Percentiles rank a stretch among this genome's conserved stretches.
phyloP scores from a whole-genome alignment of 2,797 vertebrate species.

The Setipinna tenuifilis region DNA sequence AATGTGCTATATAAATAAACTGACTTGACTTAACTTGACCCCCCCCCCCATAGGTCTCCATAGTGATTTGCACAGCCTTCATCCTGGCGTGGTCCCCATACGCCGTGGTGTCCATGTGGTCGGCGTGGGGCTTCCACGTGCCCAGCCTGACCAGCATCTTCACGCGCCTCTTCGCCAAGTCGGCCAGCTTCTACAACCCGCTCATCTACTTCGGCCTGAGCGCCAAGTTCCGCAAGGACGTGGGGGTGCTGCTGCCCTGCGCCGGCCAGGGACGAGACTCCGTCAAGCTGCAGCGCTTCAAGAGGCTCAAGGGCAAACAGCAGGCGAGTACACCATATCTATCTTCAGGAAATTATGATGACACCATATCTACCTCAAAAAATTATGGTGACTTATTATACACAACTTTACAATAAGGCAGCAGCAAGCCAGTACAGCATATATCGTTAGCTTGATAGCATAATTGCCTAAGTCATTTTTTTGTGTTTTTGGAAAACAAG shows the following conservation, averaged over 20 bases:
- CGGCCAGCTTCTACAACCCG: slow-evolving; percentile 88
- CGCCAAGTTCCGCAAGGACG: slow-evolving; percentile 84
- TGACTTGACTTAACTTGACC: no score
- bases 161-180: slow-evolving; percentile 85
- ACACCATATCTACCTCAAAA: slow-evolving; percentile 48
- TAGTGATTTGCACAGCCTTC: slow-evolving; percentile 85
- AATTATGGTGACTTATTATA: no score
- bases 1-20: no score
- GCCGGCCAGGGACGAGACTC: slow-evolving; percentile 70
- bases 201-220: slow-evolving; percentile 90
- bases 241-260: slow-evolving; percentile 77
- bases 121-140: slow-evolving; percentile 80
- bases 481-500: no score
- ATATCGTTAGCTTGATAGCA: no score
- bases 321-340: slow-evolving; percentile 55
- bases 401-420: no score
- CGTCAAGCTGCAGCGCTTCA: slow-evolving; percentile 79
- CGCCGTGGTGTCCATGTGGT: slow-evolving; percentile 91
- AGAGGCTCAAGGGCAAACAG: slow-evolving; percentile 75
- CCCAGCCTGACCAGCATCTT: slow-evolving; percentile 86
- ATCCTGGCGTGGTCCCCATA: slow-evolving; percentile 92
- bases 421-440: no score
- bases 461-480: no score
- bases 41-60: slow-evolving; percentile 78
- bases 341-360: slow-evolving; percentile 37